Evolutionary conservation across 2,113 vertebrate genomes (phyloP), one percentile per base, ranked within the genome.

Genomic region (Scartelaos histophorus): DNA sequence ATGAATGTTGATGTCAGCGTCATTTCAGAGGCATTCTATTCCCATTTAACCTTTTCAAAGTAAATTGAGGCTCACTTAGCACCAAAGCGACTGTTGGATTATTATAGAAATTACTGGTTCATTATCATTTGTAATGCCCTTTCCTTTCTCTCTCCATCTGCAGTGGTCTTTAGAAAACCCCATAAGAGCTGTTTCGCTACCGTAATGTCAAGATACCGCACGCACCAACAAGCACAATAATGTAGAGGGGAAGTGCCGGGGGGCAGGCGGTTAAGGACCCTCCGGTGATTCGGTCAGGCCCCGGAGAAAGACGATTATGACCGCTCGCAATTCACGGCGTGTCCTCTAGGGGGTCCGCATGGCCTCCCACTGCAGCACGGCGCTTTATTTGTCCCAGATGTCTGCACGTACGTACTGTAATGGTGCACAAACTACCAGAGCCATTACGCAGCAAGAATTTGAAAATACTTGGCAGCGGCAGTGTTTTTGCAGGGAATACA

Each of bases 31-130:
- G 61, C 60, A 35, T 16, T 62, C 38, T 3, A 17, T 47, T 58
- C 60, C 47, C 81, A 66, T 78, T 73, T 66, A 84, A 87, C 80
- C 76, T 85, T 85, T 82, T 81, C 66, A 81, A 78, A 85, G 82
- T 66, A 68, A 87, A 73, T 73, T 84, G 76, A 35, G 84, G 77
- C 74, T 82, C 71, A 84, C 84, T 90, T 85, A 85, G 67, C 67
- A 60, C 64, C 46, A 38, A 82, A 61, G 69, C 78, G 58, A 51
- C 75, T 82, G 82, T 82, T 75, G 13, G 73, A 77, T 87, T 84
- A 87, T 89, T 82, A 72, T 56, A 74, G 75, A 81, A 82, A 86
- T 86, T 61, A 83, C 70, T 1, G 12, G 21, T 77, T 83, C 7
- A 75, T 86, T 85, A 87, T 79, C 72, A 76, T 82, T 73, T 62